Evolutionary conservation across 2,888 invertebrate species (phyloP).

Genomic region (Orthosia incerta): DNA sequence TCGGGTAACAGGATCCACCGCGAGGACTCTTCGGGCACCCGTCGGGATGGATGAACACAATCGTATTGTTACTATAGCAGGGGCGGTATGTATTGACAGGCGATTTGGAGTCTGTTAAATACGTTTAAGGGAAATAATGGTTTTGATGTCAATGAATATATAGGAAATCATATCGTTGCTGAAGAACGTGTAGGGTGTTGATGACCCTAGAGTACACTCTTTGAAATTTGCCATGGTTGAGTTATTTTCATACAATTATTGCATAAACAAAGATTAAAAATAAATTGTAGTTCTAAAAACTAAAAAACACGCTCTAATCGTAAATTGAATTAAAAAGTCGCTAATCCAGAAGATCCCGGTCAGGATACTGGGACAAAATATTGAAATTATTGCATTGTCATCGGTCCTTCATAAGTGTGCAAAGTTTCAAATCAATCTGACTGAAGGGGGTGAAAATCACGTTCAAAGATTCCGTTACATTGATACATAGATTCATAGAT

Average conservation of each 20-base stretch:
- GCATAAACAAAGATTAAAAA: not conserved
- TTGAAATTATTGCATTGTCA: no score
- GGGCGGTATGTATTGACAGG: conserved; percentile 63
- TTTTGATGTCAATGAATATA: not conserved
- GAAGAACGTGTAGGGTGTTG: not conserved
- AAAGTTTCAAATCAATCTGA: no score
- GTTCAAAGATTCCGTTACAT: no score
- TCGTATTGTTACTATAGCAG: conserved; percentile 67
- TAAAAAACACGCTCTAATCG: no score
- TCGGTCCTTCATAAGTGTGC: no score
- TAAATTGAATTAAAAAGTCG: no score
- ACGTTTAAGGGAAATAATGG: not conserved
- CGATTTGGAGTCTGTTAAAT: conserved; percentile 12
- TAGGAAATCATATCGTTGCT: not conserved
- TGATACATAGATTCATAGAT: no score
- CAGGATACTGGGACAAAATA: no score
- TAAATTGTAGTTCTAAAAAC: no score
- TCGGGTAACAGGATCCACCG: conserved; percentile 75
- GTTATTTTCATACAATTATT: not conserved
- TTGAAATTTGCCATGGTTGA: not conserved
- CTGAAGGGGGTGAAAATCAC: no score
- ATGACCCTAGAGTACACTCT: not conserved
- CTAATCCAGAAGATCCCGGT: no score
- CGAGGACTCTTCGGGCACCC: conserved; percentile 65
- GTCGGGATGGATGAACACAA: conserved; percentile 70